These are phyloP conservation scores for Acronicta leporina DNA, from an alignment of 2,888 invertebrate species.

Conservation along the genomic window DNA sequence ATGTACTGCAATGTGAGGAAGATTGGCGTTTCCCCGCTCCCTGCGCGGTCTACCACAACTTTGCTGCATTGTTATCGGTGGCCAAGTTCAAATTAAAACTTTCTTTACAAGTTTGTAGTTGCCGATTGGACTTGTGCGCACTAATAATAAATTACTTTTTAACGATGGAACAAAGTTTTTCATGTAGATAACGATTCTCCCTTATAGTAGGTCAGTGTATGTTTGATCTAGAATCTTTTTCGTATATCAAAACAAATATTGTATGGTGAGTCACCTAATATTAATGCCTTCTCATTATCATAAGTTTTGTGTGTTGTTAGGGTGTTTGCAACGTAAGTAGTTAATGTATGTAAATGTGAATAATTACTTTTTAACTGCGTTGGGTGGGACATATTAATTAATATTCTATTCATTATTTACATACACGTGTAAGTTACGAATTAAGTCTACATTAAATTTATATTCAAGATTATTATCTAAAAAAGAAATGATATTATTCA, in stretches of 20 bases:
- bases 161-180: slow-evolving; percentile 36
- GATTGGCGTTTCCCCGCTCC: slow-evolving; percentile 80
- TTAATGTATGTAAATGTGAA: slow-evolving; percentile 33
- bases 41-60: slow-evolving; percentile 72
- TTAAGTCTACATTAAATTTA: too few species aligned
- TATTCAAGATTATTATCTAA: too few species aligned
- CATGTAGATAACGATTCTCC: slow-evolving; percentile 12
- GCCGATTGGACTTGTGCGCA: slow-evolving; percentile 61
- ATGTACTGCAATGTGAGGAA: slow-evolving; percentile 84
- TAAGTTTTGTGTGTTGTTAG: slow-evolving; percentile 34
- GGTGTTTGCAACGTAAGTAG: slow-evolving; percentile 39
- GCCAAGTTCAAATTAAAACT: slow-evolving; percentile 83
- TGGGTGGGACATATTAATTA: slow-evolving; percentile 4
- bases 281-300: slow-evolving; percentile 40
- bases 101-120: slow-evolving; percentile 76
- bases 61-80: slow-evolving; percentile 83
- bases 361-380: slow-evolving; percentile 22
- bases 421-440: not conserved
- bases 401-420: not conserved
- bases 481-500: too few species aligned
- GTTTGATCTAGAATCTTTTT: slow-evolving; percentile 6
- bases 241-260: slow-evolving; percentile 14
- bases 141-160: slow-evolving; percentile 66
- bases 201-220: slow-evolving; percentile 29
- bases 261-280: slow-evolving; percentile 38